phyloP scores from a whole-genome alignment of 2,113 vertebrate genomes.

The Pelecanus crispus region DNA sequence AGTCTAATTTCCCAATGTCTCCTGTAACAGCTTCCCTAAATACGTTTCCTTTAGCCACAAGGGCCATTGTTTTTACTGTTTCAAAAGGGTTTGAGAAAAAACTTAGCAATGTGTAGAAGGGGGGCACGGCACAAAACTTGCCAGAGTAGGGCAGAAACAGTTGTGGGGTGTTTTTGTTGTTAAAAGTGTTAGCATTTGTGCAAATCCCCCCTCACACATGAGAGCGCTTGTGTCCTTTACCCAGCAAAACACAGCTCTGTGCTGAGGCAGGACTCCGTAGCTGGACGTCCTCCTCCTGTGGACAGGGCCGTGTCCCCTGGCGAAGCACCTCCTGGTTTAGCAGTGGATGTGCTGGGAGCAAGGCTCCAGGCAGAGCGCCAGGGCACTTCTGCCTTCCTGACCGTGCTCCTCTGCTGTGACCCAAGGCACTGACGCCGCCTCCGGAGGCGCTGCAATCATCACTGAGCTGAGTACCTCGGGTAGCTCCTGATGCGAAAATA shows the following conservation, averaged over 20 bases:
- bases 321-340: neutral
- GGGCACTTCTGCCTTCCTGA: neutral
- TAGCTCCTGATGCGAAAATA: neutral
- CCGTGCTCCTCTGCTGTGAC: neutral
- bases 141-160: neutral
- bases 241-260: neutral
- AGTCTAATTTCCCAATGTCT: neutral
- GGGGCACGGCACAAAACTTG: neutral
- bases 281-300: neutral
- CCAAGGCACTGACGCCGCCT: neutral
- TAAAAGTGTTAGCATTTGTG: neutral
- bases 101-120: neutral
- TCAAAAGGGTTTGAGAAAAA: neutral
- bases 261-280: neutral
- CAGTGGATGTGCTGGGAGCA: neutral
- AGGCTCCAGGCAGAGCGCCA: neutral
- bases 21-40: neutral
- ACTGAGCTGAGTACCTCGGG: fast-evolving
- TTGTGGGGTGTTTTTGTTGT: neutral
- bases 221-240: neutral
- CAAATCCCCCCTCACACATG: neutral
- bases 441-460: neutral
- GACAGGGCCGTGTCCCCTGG: neutral
- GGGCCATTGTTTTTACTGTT: neutral
- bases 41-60: neutral